These are phyloP conservation scores for Diorhabda sublineata DNA, from an alignment of 1,140 invertebrate genomes.

Conservation along the genomic window DNA sequence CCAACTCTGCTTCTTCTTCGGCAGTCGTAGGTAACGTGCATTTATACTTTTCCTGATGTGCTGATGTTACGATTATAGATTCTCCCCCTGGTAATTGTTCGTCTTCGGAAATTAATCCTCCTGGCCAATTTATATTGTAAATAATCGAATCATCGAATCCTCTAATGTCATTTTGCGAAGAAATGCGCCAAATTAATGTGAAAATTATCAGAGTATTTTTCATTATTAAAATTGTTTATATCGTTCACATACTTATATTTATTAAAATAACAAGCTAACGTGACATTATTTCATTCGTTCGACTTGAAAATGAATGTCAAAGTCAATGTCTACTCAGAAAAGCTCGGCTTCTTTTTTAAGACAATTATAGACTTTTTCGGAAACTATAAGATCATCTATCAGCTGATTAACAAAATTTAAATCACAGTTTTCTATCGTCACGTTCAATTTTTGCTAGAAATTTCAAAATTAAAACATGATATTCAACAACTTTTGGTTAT, in stretches of 20 bases:
- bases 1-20: constrained; percentile 54
- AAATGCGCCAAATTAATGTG: background rate
- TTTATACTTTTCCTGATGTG: constrained; percentile 66
- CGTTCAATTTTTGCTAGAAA: too few relatives aligned
- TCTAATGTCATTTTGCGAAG: constrained; percentile 55
- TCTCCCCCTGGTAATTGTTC: constrained; percentile 51
- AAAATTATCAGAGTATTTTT: background rate
- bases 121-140: constrained; percentile 78
- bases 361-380: too few relatives aligned
- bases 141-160: constrained; percentile 78
- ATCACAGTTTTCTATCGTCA: too few relatives aligned
- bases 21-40: constrained; percentile 70
- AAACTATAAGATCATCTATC: too few relatives aligned
- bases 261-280: too few relatives aligned
- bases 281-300: too few relatives aligned
- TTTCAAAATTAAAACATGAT: too few relatives aligned
- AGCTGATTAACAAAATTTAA: too few relatives aligned
- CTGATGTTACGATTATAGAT: constrained; percentile 56
- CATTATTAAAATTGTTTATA: background rate
- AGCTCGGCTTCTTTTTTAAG: too few relatives aligned
- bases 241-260: background rate
- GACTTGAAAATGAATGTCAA: too few relatives aligned
- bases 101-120: constrained; percentile 52
- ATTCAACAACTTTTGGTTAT: too few relatives aligned
- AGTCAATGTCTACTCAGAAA: too few relatives aligned